phyloP scores from a whole-genome alignment of 2,113 vertebrate genomes.

The Struthidea cinerea region DNA sequence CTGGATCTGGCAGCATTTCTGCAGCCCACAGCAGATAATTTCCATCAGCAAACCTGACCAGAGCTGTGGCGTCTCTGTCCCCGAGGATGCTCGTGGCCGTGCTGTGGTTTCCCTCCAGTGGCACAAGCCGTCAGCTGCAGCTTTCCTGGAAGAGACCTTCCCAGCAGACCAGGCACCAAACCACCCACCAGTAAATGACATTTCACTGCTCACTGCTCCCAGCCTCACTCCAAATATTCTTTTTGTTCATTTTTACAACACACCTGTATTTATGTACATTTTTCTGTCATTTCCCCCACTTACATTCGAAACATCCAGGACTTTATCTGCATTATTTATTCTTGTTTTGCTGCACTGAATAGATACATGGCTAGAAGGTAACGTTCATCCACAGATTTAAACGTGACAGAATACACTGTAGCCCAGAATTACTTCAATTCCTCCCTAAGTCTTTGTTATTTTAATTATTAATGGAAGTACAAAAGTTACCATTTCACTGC shows the following conservation, averaged over 20 bases:
- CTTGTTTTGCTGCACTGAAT: neutral
- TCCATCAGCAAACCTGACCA: neutral
- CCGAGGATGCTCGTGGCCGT: rapidly evolving
- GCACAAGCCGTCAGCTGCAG: neutral
- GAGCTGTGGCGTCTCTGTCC: rapidly evolving
- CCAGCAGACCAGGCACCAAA: neutral
- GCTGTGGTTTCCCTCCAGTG: slow-evolving; percentile 41
- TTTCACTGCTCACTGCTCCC: neutral
- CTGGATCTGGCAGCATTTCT: neutral
- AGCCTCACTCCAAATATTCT: neutral
- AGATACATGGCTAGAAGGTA: neutral
- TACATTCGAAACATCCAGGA: neutral
- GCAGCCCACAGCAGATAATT: rapidly evolving
- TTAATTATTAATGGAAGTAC: neutral
- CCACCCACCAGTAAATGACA: rapidly evolving
- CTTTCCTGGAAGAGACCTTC: neutral
- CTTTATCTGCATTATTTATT: neutral
- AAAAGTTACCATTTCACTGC: neutral
- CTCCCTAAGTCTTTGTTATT: neutral
- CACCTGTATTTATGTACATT: rapidly evolving
- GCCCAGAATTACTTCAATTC: neutral
- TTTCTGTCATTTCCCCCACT: neutral
- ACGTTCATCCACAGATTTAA: neutral
- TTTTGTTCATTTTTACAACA: neutral
- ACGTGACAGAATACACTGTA: rapidly evolving